Conservation (phyloP, 2,888 invertebrate genomes). For the Eugnorisma glareosa region DNA sequence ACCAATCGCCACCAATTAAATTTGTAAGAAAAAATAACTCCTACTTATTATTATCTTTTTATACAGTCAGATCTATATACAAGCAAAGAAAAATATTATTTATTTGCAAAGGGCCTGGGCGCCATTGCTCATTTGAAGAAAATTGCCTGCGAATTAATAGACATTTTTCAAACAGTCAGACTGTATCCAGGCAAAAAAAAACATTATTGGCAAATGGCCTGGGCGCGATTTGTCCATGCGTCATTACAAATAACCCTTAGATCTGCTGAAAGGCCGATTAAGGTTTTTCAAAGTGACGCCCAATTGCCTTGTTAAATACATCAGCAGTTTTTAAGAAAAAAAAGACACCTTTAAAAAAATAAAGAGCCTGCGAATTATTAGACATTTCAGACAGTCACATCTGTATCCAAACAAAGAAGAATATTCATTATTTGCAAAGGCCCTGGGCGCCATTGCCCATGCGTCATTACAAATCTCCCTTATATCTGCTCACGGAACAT, state of each 20-base stretch:
- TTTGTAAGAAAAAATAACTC: not conserved
- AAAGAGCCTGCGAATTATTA: not conserved
- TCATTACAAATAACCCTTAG: slow-evolving; percentile 77
- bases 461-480: slow-evolving; percentile 79
- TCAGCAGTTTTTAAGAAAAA: not conserved
- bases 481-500: slow-evolving; percentile 85
- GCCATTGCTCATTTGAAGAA: too few species aligned
- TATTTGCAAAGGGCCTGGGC: slow-evolving; percentile 54
- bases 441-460: slow-evolving; percentile 56
- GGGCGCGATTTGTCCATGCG: slow-evolving; percentile 60
- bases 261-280: slow-evolving; percentile 71
- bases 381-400: slow-evolving; percentile 4
- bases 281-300: not conserved
- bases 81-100: slow-evolving; percentile 52
- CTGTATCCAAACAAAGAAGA: slow-evolving; percentile 40
- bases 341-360: slow-evolving; percentile 27
- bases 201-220: slow-evolving; percentile 61
- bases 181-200: slow-evolving; percentile 5
- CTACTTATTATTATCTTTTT: not conserved
- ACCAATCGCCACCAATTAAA: not conserved
- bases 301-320: not conserved
- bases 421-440: slow-evolving; percentile 64
- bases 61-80: not conserved
- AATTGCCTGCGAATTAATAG: too few species aligned
- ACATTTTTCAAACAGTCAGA: not conserved